Evolutionary conservation across 2,113 vertebrate species (phyloP).

Genomic region (Xenopus laevis): DNA sequence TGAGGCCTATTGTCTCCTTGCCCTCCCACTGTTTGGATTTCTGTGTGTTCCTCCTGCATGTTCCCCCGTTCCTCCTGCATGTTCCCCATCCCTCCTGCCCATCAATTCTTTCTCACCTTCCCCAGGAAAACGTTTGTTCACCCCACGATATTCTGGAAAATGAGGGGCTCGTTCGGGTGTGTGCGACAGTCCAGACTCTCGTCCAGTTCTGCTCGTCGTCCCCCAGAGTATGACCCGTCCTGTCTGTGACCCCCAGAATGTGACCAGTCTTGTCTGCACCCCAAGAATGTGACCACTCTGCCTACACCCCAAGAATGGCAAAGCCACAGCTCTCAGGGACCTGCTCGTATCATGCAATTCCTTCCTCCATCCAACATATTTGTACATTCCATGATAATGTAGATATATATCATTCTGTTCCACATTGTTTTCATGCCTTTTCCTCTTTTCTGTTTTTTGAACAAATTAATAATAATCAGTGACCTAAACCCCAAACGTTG

Average conservation of each 20-base stretch:
- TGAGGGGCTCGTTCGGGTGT: background rate
- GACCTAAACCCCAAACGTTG: no score
- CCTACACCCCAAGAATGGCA: background rate
- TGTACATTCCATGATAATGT: no score
- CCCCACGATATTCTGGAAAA: constrained; percentile 24
- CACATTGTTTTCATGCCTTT: no score
- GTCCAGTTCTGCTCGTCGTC: background rate
- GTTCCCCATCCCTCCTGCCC: background rate
- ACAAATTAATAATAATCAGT: no score
- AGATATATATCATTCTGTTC: no score
- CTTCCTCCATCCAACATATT: no score
- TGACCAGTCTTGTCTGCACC: background rate
- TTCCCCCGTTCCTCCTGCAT: no score
- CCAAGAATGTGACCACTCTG: background rate
- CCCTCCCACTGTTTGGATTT: background rate
- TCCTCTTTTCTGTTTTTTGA: no score
- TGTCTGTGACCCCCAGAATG: background rate
- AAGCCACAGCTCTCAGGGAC: no score
- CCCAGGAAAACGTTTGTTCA: constrained; percentile 21
- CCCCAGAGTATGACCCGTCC: constrained; percentile 12
- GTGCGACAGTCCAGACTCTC: constrained; percentile 2
- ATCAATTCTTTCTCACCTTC: background rate
- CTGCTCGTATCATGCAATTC: no score
- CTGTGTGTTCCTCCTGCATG: background rate
- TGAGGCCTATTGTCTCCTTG: background rate